Base-by-base conservation (phyloP, 2,888 invertebrate genomes). In the Apocheima hispidaria region DNA sequence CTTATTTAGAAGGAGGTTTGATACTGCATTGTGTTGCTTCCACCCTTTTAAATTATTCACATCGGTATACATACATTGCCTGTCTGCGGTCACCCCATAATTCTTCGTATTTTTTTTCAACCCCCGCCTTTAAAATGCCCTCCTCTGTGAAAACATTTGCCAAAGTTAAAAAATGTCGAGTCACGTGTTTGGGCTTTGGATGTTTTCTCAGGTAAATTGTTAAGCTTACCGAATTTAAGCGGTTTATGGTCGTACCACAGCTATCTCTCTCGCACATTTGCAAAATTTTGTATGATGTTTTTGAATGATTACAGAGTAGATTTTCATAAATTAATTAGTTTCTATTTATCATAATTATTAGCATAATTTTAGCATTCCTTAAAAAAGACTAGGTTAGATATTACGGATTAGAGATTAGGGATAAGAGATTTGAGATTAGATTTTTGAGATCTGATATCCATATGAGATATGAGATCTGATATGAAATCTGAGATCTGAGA, bases 1-100 rank as follows among this genome's bases (percentile, higher is more conserved):
- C 9, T 14, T 10, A 26, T 26, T 44, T 2, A 6, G 6, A 18
- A 12, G n/a, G 18, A 60, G 33, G 0, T 60, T 16, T 2, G 20
- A 3, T 14, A 52, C 61, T 52, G 61, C 14, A n/a, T 36, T 41
- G 2, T 16, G 26, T 10, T 44, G 7, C 12, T 35, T 6, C 52
- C 70, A 69, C 71, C 68, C 74, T 74, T 71, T 81, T 84, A 84
- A 87, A 84, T 86, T 87, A 87, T 86, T 86, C 83, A 82, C 77
- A 75, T 75, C 74, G 78, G 77, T 81, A 79, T 79, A 73, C 82
- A 75, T 81, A 83, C 81, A 83, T 81, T 75, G 77, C 78, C 70
- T 79, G 81, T 82, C 80, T 78, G 78, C 77, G 77, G 80, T 70
- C 74, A 75, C 74, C 74, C 74, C 69, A 78, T 79, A 81, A 75